Conservation (phyloP, 2,888 invertebrate genomes). For the Tachina fera region DNA sequence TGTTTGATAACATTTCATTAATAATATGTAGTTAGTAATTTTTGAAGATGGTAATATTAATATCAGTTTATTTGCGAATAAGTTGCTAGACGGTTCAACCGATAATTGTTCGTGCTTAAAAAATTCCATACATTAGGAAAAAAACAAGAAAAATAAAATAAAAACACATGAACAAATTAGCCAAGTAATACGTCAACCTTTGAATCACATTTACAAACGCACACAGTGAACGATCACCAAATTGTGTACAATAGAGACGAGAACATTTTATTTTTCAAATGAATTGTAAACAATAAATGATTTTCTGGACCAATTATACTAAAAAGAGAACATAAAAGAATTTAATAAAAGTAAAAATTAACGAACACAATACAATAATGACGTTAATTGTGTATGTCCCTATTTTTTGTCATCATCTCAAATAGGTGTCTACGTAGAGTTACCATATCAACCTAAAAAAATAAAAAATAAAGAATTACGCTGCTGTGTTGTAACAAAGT, state of each 20-base stretch:
- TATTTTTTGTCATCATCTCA: conserved; percentile 21
- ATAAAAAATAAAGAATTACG: conserved; percentile 22
- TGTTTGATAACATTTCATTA: background rate
- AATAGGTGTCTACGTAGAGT: conserved; percentile 30
- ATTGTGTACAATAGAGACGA: conserved; percentile 24
- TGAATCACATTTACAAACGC: conserved; percentile 22
- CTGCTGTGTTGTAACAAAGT: conserved; percentile 36
- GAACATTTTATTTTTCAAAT: conserved; percentile 39
- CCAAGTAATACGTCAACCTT: conserved; percentile 53
- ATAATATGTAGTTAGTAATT: background rate
- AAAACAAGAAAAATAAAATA: conserved; percentile 21
- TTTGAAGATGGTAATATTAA: background rate
- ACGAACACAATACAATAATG: background rate
- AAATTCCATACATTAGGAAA: conserved; percentile 15
- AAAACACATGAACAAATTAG: conserved; percentile 19
- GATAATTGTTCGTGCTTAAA: conserved; percentile 11
- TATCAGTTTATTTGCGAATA: conserved; percentile 13
- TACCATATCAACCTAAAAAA: conserved; percentile 8
- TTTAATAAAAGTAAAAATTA: conserved; percentile 12
- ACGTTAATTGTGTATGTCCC: conserved; percentile 17
- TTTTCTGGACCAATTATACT: conserved; percentile 12
- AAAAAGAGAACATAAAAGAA: conserved; percentile 31
- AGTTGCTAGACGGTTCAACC: conserved; percentile 12
- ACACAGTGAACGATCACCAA: background rate
- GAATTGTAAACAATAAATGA: conserved; percentile 49